Conservation (phyloP, 2,888 invertebrate genomes). For the Erannis defoliaria region DNA sequence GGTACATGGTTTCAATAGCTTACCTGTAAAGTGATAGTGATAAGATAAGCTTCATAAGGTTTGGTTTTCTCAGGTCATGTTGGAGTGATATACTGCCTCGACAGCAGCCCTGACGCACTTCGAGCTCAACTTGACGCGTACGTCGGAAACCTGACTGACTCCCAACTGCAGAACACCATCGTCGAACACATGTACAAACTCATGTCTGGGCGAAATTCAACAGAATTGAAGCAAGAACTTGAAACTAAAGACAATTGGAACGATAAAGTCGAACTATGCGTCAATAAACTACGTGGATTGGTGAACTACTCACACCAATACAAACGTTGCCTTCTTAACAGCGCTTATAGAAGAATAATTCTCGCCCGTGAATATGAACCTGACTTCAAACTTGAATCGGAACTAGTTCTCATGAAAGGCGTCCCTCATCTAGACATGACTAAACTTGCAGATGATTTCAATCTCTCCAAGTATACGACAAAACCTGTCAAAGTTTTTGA, state of each 20-base stretch:
- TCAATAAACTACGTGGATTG: conserved; percentile 45
- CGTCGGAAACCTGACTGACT: conserved; percentile 51
- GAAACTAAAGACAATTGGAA: conserved; percentile 48
- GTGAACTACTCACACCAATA: conserved; percentile 54
- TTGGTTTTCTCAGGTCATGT: conserved; percentile 51
- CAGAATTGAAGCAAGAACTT: conserved; percentile 48
- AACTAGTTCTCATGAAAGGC: conserved; percentile 56
- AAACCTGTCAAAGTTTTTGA: conserved; percentile 51
- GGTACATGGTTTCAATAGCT: background rate
- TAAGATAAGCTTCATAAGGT: background rate
- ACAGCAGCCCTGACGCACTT: conserved; percentile 60
- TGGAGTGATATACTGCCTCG: conserved; percentile 59
- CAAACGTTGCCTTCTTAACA: conserved; percentile 51
- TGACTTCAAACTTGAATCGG: conserved; percentile 50
- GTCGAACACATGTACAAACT: conserved; percentile 55
- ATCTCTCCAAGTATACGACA: conserved; percentile 53
- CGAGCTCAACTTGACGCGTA: conserved; percentile 55
- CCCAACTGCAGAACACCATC: conserved; percentile 52
- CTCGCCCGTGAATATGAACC: conserved; percentile 52
- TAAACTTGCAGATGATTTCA: conserved; percentile 50
- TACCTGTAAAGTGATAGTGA: too few species aligned
- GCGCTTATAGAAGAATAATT: conserved; percentile 54
- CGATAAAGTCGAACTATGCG: conserved; percentile 52
- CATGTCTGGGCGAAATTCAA: conserved; percentile 49
- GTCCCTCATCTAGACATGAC: conserved; percentile 48